Conservation (phyloP, 1,140 invertebrate genomes). For the Scaptomyza hsui region DNA sequence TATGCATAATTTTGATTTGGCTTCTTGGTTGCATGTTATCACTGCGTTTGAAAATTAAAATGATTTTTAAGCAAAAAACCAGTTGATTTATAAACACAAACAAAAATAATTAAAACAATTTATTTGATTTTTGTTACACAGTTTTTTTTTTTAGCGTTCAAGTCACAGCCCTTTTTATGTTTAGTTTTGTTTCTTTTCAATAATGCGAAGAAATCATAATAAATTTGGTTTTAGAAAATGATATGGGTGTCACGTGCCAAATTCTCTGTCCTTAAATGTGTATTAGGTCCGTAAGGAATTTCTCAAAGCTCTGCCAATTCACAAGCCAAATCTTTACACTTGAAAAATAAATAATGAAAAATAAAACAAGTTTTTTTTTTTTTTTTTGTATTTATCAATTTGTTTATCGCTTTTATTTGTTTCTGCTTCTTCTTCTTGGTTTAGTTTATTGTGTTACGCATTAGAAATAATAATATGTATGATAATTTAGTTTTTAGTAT, state of each 20-base stretch:
- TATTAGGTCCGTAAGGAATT: constrained; percentile 51
- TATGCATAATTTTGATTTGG: constrained; percentile 78
- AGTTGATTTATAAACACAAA: constrained; percentile 17
- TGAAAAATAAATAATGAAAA: constrained; percentile 56
- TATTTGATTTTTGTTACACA: constrained; percentile 67
- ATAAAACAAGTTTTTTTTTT: constrained; percentile 71
- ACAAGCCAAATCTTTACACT: constrained; percentile 38
- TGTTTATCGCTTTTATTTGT: constrained; percentile 71
- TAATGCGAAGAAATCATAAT: constrained; percentile 38
- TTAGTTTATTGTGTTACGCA: constrained; percentile 63
- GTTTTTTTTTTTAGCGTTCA: constrained; percentile 64
- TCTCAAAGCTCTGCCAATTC: constrained; percentile 63
- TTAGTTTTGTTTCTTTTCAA: constrained; percentile 49
- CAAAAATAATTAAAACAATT: constrained; percentile 39
- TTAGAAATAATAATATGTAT: constrained; percentile 73
- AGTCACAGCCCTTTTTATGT: constrained; percentile 76
- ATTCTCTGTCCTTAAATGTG: constrained; percentile 54
- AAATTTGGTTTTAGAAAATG: constrained; percentile 25
- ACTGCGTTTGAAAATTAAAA: constrained; percentile 63
- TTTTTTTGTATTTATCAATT: constrained; percentile 62
- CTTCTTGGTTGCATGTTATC: constrained; percentile 72
- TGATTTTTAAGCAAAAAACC: constrained; percentile 40
- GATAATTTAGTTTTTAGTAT: constrained; percentile 68
- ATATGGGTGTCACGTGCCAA: constrained; percentile 50
- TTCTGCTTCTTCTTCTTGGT: constrained; percentile 52